These are phyloP conservation scores for Agrypnus murinus DNA, from an alignment of 2,888 invertebrate genomes.

Conservation along the genomic window DNA sequence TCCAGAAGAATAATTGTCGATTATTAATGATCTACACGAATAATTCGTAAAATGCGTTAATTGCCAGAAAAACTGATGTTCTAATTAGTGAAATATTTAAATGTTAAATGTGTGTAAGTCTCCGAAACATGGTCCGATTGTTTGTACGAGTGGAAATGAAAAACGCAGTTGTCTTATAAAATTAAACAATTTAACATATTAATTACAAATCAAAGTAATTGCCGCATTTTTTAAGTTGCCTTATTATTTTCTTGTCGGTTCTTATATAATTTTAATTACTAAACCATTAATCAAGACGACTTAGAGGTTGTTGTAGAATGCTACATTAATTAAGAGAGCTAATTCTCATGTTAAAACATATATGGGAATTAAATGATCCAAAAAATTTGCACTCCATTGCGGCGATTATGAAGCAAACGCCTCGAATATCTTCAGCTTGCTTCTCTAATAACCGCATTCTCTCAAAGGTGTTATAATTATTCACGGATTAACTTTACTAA, in stretches of 20 bases:
- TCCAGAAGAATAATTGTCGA: not conserved
- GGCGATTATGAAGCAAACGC: conserved; percentile 16
- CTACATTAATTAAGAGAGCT: conserved; percentile 32
- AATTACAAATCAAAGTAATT: conserved; percentile 32
- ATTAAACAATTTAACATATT: conserved; percentile 10
- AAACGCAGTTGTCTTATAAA: conserved; percentile 1
- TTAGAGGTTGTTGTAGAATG: conserved; percentile 36
- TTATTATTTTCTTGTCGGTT: conserved; percentile 22
- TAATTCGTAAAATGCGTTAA: conserved; percentile 15
- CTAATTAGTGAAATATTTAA: conserved; percentile 29
- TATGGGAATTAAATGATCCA: conserved; percentile 25
- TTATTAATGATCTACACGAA: not conserved
- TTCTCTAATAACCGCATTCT: conserved; percentile 28
- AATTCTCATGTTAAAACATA: conserved; percentile 23
- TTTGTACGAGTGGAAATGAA: conserved; percentile 1
- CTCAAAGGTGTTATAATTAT: conserved; percentile 26
- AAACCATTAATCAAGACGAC: conserved; percentile 24
- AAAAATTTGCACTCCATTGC: conserved; percentile 23
- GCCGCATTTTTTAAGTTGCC: conserved; percentile 13
- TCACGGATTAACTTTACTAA: conserved; percentile 19
- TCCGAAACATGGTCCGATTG: not conserved
- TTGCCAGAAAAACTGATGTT: conserved; percentile 19
- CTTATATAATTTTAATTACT: conserved; percentile 26
- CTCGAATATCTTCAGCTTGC: conserved; percentile 18
- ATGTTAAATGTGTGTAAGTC: conserved; percentile 1